Evolutionary conservation across 1,140 invertebrate species (phyloP), one percentile per base, ranked within the genome.

Genomic region (Drosophila ficusphila): DNA sequence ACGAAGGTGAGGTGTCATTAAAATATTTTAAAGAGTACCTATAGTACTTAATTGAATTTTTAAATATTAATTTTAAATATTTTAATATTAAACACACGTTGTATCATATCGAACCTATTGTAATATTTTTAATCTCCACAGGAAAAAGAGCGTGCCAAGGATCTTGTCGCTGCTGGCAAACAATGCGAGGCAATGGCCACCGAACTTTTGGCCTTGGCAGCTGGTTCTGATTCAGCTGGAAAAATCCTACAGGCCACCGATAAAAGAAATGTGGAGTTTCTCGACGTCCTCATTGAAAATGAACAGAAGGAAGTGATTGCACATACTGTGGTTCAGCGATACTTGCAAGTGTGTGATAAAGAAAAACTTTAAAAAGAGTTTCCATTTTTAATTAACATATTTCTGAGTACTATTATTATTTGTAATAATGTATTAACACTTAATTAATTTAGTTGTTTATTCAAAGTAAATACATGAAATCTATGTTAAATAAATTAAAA

Each of bases 151-250:
- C 93, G 98, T 88, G 97, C 98, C 16, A 98, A 98, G 93, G 99
- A 99, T 93, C 93, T 99, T 52, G 95, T 98, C 79, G 95, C 96
- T 6, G 98, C 98, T 29, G 97, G 97, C 1, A 97, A 97, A 79
- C 98, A 98, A 92, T 99, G 98, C 90, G 98, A 99, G 92, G 94
- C 95, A 2, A 98, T 99, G 97, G 98, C 98, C 1, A 98, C 98
- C 0, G 99, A 99, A 90, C 91, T 99, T 47, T 90, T 99, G 34
- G 97, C 98, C 2, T 93, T 99, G 57, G 97, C 98, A 0, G 97
- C 98, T 4, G 97, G 97, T 16, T 95, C 96, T 0, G 97, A 99
- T 92, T 98, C 97, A 19, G 97, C 98, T 1, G 97, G 97, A 0
- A 94, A 96, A 74, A 96, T 99, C 39, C 93, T 99, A 21, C 97